These are phyloP conservation scores for Pantherophis alleghaniensis DNA, from an alignment of 2,797 vertebrate species.

Conservation along the genomic window DNA sequence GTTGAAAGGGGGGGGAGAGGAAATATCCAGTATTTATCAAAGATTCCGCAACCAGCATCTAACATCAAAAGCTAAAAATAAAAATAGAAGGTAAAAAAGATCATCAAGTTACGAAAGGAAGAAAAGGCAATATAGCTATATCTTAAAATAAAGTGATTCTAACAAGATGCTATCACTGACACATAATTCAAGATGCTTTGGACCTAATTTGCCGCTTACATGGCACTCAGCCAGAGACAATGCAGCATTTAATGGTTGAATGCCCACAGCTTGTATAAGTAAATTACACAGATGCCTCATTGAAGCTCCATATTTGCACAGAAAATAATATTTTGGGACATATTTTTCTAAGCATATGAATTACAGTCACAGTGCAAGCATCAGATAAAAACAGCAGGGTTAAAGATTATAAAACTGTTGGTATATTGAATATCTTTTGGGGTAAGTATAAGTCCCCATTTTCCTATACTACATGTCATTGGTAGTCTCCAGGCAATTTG, in stretches of 20 bases:
- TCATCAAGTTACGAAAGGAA: slow-evolving; percentile 23
- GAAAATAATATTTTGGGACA: slow-evolving; percentile 45
- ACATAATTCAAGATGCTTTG: slow-evolving; percentile 52
- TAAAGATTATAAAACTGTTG: slow-evolving; percentile 16
- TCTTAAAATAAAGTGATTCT: slow-evolving; percentile 31
- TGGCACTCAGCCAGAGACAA: slow-evolving; percentile 44
- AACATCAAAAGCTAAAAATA: neutral
- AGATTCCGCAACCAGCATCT: neutral
- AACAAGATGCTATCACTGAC: slow-evolving; percentile 49
- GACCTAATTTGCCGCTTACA: slow-evolving; percentile 38
- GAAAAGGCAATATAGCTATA: slow-evolving; percentile 19
- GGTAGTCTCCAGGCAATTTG: neutral
- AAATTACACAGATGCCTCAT: slow-evolving; percentile 55
- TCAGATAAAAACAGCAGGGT: slow-evolving; percentile 13
- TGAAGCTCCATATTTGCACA: slow-evolving; percentile 29
- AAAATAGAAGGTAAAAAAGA: slow-evolving; percentile 1
- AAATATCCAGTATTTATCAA: neutral
- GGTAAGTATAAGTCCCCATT: neutral
- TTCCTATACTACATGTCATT: neutral
- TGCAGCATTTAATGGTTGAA: slow-evolving; percentile 55
- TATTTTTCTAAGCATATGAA: slow-evolving; percentile 20
- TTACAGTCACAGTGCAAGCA: slow-evolving; percentile 41
- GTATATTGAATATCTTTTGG: slow-evolving; percentile 21
- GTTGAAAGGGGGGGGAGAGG: neutral
- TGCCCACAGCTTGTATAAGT: slow-evolving; percentile 48